Percentiles rank a stretch among this genome's conserved stretches.
Evolutionary conservation across 2,888 invertebrate genomes (phyloP).

Genomic region (Ophion obscuratus): DNA sequence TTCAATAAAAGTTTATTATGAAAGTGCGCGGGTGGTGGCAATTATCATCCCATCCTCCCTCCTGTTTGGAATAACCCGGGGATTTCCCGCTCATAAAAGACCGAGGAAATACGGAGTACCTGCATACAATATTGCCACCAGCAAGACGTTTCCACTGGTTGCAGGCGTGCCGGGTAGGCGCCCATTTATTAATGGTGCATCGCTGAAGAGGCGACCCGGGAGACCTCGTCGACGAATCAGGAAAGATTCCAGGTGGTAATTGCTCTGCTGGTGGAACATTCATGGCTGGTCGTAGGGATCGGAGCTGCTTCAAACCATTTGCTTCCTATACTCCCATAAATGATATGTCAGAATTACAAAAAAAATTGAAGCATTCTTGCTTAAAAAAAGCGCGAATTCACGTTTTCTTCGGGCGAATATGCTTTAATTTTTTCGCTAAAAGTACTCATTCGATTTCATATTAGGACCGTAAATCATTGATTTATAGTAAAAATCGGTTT

Average conservation of each 20-base stretch:
- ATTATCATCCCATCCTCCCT: not conserved
- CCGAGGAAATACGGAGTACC: conserved; percentile 28
- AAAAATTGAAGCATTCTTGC: not conserved
- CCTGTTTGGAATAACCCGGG: conserved; percentile 25
- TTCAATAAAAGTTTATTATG: conserved; percentile 4
- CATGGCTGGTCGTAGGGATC: conserved; percentile 29
- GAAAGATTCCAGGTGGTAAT: conserved; percentile 69
- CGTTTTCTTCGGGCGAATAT: not conserved
- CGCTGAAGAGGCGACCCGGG: not conserved
- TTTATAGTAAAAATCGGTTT: too few relatives aligned
- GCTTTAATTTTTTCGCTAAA: not conserved
- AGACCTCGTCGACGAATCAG: conserved; percentile 17
- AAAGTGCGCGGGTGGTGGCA: not conserved
- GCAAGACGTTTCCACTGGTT: conserved; percentile 45
- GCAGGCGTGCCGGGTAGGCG: conserved; percentile 42
- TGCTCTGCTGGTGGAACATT: conserved; percentile 76
- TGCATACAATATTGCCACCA: conserved; percentile 44
- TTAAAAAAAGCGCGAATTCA: not conserved
- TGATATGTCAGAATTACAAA: not conserved
- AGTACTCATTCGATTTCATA: too few relatives aligned
- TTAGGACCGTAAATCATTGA: too few relatives aligned
- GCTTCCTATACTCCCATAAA: not conserved
- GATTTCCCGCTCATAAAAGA: conserved; percentile 60
- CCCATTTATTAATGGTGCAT: conserved; percentile 58
- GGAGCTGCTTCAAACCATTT: not conserved